Percentiles rank a stretch among this genome's conserved stretches.
phyloP scores from a whole-genome alignment of 2,888 invertebrate species.

The Gonocerus acuteangulatus region DNA sequence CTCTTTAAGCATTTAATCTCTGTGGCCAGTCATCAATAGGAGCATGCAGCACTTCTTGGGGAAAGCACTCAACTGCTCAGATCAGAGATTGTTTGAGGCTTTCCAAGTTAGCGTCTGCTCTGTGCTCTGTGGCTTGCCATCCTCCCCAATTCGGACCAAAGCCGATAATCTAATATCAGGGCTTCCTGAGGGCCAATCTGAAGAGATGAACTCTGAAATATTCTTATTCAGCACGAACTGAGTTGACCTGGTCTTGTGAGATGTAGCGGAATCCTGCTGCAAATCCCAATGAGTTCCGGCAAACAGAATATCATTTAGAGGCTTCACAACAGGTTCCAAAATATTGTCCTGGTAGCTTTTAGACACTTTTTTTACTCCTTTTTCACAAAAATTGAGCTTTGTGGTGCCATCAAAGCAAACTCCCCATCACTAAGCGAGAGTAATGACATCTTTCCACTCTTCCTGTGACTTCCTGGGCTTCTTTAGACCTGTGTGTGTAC shows the following conservation, averaged over 20 bases:
- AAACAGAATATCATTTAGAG: neutral
- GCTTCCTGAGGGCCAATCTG: neutral
- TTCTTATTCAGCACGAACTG: no score
- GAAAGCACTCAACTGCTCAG: neutral
- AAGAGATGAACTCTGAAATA: neutral
- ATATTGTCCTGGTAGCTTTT: neutral
- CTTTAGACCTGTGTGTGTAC: no score
- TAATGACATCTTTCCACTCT: no score
- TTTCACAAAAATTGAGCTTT: no score
- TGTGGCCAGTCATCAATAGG: neutral
- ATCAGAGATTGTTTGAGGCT: neutral
- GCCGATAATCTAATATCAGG: neutral
- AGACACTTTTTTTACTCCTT: neutral
- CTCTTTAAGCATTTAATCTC: neutral
- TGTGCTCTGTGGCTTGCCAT: neutral
- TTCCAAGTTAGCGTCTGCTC: neutral
- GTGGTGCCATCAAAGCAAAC: no score
- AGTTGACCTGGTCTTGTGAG: neutral
- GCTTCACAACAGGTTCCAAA: neutral
- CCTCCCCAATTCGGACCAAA: neutral
- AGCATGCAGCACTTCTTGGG: neutral
- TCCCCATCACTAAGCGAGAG: no score
- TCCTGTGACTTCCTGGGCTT: no score
- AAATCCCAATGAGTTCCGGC: neutral
- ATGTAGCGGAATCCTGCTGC: neutral